A percentile compares a stretch with the other conserved stretches of the same genome.
phyloP scores from a whole-genome alignment of 2,113 vertebrate species.

The Ardeotis arabs region DNA sequence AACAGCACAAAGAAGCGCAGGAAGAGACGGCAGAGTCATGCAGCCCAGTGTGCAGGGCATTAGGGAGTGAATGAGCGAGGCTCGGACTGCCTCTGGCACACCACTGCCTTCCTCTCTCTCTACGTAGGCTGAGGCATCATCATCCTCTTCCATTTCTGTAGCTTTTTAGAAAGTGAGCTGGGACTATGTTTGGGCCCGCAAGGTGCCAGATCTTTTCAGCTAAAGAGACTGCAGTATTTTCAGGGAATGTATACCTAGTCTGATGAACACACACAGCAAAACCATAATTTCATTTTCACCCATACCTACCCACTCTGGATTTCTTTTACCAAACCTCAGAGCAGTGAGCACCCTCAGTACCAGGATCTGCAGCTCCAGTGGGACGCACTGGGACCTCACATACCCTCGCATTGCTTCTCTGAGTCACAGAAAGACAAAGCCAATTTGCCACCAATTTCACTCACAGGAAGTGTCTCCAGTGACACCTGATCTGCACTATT shows the following conservation, averaged over 20 bases:
- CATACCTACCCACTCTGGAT: neutral
- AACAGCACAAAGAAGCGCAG: neutral
- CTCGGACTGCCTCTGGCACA: neutral
- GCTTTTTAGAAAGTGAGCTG: neutral
- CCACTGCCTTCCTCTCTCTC: neutral
- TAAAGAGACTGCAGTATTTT: neutral
- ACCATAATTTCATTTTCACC: neutral
- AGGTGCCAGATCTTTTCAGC: neutral
- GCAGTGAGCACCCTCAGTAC: neutral
- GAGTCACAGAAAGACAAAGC: neutral
- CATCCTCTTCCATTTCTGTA: neutral
- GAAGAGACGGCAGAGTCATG: neutral
- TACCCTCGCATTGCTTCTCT: fast-evolving
- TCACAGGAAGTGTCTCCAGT: neutral
- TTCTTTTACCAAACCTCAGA: neutral
- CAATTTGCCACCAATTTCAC: neutral
- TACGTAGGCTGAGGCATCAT: neutral
- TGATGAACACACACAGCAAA: neutral
- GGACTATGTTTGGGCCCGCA: neutral
- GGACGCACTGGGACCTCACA: neutral
- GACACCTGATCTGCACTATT: neutral
- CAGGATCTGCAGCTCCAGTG: neutral
- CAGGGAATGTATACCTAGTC: neutral
- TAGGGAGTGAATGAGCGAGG: neutral
- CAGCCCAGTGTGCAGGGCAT: too few relatives aligned